These are phyloP conservation scores for Mallotus villosus DNA, from an alignment of 2,797 vertebrate species.

Conservation along the genomic window DNA sequence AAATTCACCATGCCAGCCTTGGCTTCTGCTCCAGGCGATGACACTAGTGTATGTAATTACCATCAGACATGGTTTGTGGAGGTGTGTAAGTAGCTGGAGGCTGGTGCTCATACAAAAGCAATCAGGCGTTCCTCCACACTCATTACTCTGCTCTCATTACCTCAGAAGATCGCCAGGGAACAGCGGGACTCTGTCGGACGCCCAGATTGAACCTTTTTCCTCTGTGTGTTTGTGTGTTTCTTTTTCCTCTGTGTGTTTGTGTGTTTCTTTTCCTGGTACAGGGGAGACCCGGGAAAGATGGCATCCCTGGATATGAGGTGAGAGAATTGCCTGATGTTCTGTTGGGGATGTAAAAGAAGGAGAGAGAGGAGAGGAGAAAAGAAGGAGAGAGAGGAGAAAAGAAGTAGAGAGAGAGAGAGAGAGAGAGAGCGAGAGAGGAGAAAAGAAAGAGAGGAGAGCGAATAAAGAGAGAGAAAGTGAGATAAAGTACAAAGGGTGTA, in stretches of 20 bases:
- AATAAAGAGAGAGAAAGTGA: background rate
- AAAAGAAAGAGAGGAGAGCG: too few relatives aligned
- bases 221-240: constrained; percentile 52
- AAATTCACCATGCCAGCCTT: constrained; percentile 32
- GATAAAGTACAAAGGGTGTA: constrained; percentile 44
- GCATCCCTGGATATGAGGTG: constrained; percentile 93
- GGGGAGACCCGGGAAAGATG: constrained; percentile 94
- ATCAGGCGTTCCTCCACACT: constrained; percentile 70
- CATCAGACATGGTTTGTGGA: constrained; percentile 68
- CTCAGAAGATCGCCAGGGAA: constrained; percentile 58
- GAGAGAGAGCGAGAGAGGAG: too few relatives aligned
- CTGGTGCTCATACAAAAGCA: constrained; percentile 61
- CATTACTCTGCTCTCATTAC: constrained; percentile 59
- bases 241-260: constrained; percentile 58
- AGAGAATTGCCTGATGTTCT: constrained; percentile 34
- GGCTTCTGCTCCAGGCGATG: constrained; percentile 58
- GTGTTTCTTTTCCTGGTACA: constrained; percentile 70
- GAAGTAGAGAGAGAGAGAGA: too few relatives aligned
- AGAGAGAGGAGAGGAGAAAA: too few relatives aligned
- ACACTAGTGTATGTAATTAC: constrained; percentile 65
- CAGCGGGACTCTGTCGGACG: background rate
- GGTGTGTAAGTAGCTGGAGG: constrained; percentile 65
- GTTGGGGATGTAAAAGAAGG: background rate
- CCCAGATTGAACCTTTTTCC: too few relatives aligned
- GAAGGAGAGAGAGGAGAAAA: too few relatives aligned